These are phyloP conservation scores for Kuschelorhynchus macadamiae DNA, from an alignment of 2,888 invertebrate genomes.

Conservation along the genomic window DNA sequence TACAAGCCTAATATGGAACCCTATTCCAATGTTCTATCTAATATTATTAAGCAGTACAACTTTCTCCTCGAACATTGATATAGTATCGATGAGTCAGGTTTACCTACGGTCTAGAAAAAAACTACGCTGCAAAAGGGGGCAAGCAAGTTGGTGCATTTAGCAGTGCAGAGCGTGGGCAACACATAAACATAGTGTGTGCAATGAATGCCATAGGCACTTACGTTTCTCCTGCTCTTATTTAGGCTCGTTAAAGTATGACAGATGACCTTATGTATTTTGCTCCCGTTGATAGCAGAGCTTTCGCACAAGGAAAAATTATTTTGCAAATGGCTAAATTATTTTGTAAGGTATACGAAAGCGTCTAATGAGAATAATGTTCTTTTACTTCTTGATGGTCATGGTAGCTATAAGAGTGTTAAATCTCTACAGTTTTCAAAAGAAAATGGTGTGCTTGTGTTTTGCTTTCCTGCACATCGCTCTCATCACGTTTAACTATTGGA, in stretches of 20 bases:
- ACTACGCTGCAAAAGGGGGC: conserved; percentile 59
- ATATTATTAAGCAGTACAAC: conserved; percentile 37
- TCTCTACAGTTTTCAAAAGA: conserved; percentile 42
- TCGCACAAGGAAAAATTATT: conserved; percentile 57
- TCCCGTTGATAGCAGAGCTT: conserved; percentile 60
- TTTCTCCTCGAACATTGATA: conserved; percentile 44
- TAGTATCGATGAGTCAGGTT: conserved; percentile 63
- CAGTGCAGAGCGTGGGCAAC: conserved; percentile 62
- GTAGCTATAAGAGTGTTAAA: conserved; percentile 51
- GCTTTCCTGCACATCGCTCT: conserved; percentile 62
- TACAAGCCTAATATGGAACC: conserved; percentile 18
- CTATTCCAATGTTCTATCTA: conserved; percentile 29
- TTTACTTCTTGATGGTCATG: conserved; percentile 60
- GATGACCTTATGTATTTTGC: conserved; percentile 60
- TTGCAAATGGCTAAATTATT: conserved; percentile 52
- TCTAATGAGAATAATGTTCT: conserved; percentile 55
- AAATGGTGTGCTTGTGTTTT: conserved; percentile 36
- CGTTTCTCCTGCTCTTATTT: conserved; percentile 64
- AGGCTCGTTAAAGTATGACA: conserved; percentile 60
- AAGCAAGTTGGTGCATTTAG: conserved; percentile 64
- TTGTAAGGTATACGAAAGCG: conserved; percentile 57
- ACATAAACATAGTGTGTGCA: conserved; percentile 62
- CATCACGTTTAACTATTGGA: conserved; percentile 60
- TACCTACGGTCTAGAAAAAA: conserved; percentile 61
- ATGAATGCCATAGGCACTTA: conserved; percentile 60